Conservation (phyloP, 1,140 invertebrate species). For the Dendrolimus kikuchii region DNA sequence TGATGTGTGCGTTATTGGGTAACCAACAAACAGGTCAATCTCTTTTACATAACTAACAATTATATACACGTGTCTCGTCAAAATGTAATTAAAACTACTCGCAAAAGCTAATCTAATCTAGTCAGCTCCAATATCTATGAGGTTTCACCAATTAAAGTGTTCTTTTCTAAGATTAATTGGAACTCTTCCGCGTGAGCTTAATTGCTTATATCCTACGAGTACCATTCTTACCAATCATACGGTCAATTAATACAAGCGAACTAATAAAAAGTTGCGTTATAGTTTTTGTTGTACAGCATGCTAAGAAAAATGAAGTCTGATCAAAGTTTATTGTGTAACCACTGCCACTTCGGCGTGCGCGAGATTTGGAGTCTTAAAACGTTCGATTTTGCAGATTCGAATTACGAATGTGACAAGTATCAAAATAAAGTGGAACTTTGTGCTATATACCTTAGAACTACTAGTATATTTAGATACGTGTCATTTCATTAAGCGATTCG, state of each 20-base stretch:
- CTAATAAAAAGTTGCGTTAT: constrained; percentile 1
- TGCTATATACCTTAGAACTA: too few species aligned
- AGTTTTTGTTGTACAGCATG: not conserved
- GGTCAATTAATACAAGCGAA: constrained; percentile 19
- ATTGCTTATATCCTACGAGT: constrained; percentile 45
- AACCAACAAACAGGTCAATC: too few species aligned
- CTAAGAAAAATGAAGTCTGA: not conserved
- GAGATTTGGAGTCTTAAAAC: too few species aligned
- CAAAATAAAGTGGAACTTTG: too few species aligned
- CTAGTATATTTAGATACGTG: too few species aligned
- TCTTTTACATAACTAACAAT: too few species aligned
- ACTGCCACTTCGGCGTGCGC: too few species aligned
- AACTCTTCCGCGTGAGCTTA: constrained; percentile 43
- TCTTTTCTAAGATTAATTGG: constrained; percentile 47
- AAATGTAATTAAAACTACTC: constrained; percentile 13
- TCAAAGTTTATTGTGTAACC: not conserved
- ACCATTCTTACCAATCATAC: constrained; percentile 20
- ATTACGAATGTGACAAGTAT: too few species aligned
- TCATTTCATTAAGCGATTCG: too few species aligned
- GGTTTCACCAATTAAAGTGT: constrained; percentile 43
- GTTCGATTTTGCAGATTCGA: too few species aligned
- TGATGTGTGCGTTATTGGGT: too few species aligned
- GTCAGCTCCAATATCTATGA: constrained; percentile 34
- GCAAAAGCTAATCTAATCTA: constrained; percentile 24
- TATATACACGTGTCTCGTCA: not conserved